These are phyloP conservation scores for Isurus oxyrinchus DNA, from an alignment of 2,113 vertebrate genomes.

Conservation along the genomic window DNA sequence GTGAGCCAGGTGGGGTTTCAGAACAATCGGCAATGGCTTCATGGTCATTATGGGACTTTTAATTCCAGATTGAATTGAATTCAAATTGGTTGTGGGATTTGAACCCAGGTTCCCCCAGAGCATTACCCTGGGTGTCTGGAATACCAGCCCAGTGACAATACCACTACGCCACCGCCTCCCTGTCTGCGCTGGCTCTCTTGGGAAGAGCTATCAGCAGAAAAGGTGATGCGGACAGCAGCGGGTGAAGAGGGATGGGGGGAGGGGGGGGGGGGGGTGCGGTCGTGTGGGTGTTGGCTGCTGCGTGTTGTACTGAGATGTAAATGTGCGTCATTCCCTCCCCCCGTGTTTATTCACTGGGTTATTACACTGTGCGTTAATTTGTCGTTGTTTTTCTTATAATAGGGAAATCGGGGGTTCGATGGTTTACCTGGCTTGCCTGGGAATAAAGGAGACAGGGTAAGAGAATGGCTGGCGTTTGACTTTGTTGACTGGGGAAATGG, in stretches of 20 bases:
- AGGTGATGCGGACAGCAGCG: neutral
- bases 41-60: no score
- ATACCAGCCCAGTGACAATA: no score
- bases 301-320: no score
- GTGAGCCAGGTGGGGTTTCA: no score
- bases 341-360: neutral
- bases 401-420: conserved; percentile 28
- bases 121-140: no score
- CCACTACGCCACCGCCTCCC: no score
- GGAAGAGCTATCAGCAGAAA: neutral
- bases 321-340: no score
- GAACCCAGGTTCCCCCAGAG: no score
- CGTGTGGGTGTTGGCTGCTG: neutral
- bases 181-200: neutral
- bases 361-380: neutral
- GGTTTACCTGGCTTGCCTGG: conserved; percentile 22
- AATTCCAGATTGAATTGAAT: no score
- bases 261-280: no score
- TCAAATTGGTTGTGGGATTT: no score
- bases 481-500: neutral
- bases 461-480: neutral
- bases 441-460: conserved; percentile 25
- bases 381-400: neutral
- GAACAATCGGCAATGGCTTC: no score
- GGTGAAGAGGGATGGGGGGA: neutral